These are phyloP conservation scores for Troides oblongomaculatus DNA, from an alignment of 2,888 invertebrate species.

Conservation along the genomic window DNA sequence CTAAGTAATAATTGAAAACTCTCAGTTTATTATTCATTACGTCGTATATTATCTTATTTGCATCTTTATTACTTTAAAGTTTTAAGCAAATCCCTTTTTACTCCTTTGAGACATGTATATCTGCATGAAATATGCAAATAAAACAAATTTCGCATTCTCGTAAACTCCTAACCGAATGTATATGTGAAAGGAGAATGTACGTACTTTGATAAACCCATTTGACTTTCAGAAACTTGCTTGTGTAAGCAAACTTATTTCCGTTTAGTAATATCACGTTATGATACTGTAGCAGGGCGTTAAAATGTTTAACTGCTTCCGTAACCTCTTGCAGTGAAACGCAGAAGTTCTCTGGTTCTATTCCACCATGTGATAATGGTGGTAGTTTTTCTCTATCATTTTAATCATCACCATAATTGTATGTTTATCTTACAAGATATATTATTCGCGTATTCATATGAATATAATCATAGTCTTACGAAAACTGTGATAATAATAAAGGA, in stretches of 20 bases:
- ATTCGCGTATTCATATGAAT: too few species aligned
- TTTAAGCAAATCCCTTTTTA: slow-evolving; percentile 20
- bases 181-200: slow-evolving; percentile 11
- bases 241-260: not conserved
- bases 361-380: too few species aligned
- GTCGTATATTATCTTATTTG: slow-evolving; percentile 12
- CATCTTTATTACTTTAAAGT: slow-evolving; percentile 19
- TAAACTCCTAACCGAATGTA: slow-evolving; percentile 13
- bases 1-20: too few species aligned
- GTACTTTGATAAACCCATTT: slow-evolving; percentile 17
- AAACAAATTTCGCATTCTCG: slow-evolving; percentile 23
- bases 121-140: slow-evolving; percentile 23
- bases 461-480: too few species aligned
- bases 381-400: too few species aligned
- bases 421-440: too few species aligned
- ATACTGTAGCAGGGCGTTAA: not conserved
- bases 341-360: too few species aligned
- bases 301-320: not conserved
- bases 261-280: slow-evolving; percentile 1
- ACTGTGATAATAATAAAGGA: too few species aligned
- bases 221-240: slow-evolving; percentile 1
- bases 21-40: not conserved
- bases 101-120: slow-evolving; percentile 7
- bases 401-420: too few species aligned
- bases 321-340: too few species aligned